A percentile compares a stretch with the other conserved stretches of the same genome.
phyloP scores from a whole-genome alignment of 2,113 vertebrate genomes.

The Stegastes partitus region DNA sequence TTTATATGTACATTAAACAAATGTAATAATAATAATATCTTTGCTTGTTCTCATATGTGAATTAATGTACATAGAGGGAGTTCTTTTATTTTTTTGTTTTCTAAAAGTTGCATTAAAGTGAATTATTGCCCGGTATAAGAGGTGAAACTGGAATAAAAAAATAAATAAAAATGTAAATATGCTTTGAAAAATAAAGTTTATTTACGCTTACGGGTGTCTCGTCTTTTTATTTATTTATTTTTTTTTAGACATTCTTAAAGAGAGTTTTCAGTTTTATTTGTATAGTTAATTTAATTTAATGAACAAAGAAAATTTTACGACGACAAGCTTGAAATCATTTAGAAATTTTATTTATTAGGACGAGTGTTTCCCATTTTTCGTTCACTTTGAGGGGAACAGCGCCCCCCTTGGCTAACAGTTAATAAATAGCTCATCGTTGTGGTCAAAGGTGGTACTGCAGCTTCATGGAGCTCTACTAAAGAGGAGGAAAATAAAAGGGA shows the following conservation, averaged over 20 bases:
- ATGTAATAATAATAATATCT: conserved; percentile 70
- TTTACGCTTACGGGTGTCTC: conserved; percentile 51
- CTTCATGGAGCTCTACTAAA: no score
- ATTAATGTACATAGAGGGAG: conserved; percentile 79
- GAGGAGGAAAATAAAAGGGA: no score
- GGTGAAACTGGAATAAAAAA: conserved; percentile 56
- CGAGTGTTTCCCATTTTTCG: neutral
- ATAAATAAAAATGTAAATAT: conserved; percentile 68
- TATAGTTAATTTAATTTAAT: no score
- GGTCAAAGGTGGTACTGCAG: no score
- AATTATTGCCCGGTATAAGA: conserved; percentile 66
- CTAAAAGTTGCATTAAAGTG: conserved; percentile 67
- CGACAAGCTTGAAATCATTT: no score
- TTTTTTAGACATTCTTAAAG: no score
- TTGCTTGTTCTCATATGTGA: conserved; percentile 74
- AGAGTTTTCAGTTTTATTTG: no score
- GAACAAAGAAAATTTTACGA: no score
- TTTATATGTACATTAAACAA: conserved; percentile 79
- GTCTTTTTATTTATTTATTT: neutral
- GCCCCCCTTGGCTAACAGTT: rapidly evolving
- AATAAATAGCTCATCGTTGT: no score
- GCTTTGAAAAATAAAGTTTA: conserved; percentile 79
- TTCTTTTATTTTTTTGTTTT: conserved; percentile 61
- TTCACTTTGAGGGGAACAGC: neutral
- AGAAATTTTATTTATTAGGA: no score